Evolutionary conservation across 35 echinoderm and acorn worm species (phyloP).

Genomic region (Ophiothrix spiculata): DNA sequence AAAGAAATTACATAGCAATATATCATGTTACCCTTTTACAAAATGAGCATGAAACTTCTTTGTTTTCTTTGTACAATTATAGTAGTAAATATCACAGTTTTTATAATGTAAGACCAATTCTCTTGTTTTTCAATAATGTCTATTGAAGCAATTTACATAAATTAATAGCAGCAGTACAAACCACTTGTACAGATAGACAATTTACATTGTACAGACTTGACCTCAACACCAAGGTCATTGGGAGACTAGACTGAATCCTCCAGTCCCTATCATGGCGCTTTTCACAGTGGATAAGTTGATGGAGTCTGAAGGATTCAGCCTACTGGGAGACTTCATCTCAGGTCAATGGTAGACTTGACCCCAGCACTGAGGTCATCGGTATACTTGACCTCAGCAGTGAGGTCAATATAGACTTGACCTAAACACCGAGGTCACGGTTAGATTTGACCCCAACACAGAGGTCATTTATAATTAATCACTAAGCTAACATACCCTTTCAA

Average conservation of each 20-base stretch:
- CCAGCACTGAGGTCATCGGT: background rate
- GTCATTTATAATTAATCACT: background rate
- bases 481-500: background rate
- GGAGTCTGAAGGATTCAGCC: too few relatives aligned
- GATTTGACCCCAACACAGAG: too few relatives aligned
- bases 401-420: background rate
- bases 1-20: too few relatives aligned
- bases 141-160: constrained; percentile 12
- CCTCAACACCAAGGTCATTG: background rate
- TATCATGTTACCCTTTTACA: too few relatives aligned
- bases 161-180: constrained; percentile 1
- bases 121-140: background rate
- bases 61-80: constrained; percentile 10
- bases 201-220: constrained; percentile 13
- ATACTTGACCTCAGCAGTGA: too few relatives aligned
- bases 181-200: background rate
- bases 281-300: too few relatives aligned
- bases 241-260: too few relatives aligned
- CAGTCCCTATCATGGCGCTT: too few relatives aligned
- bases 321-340: too few relatives aligned
- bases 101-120: background rate
- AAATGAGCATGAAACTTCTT: constrained; percentile 7
- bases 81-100: background rate
- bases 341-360: too few relatives aligned
- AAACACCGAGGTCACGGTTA: background rate